Evolutionary conservation across 2,888 invertebrate genomes (phyloP).

Genomic region (Melinaea menophilus): DNA sequence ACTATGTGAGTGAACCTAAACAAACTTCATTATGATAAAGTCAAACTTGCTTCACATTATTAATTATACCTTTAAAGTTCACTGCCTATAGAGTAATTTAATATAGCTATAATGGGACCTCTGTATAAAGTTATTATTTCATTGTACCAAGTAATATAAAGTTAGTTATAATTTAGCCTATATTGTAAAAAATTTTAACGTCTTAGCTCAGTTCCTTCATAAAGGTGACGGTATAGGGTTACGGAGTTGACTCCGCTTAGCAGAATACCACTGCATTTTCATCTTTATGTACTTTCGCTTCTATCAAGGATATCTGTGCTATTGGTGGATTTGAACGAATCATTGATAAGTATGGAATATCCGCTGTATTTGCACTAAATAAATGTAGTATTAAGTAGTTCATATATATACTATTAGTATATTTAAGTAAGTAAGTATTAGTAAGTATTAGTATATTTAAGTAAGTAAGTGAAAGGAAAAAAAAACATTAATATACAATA

Average conservation of each 20-base stretch:
- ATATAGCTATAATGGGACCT: background rate
- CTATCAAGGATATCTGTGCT: constrained; percentile 80
- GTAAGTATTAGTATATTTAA: too few relatives aligned
- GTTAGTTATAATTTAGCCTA: background rate
- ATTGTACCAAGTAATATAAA: too few relatives aligned
- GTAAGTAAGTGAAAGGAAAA: too few relatives aligned
- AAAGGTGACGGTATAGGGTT: constrained; percentile 85
- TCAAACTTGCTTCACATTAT: constrained; percentile 25
- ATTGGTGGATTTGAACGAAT: constrained; percentile 85
- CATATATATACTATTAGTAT: too few relatives aligned
- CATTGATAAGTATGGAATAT: background rate
- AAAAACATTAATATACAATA: too few relatives aligned
- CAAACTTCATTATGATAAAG: constrained; percentile 30
- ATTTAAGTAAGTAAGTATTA: too few relatives aligned
- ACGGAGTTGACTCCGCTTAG: constrained; percentile 87
- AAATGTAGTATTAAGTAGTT: too few relatives aligned
- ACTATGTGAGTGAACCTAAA: constrained; percentile 23
- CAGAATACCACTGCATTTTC: constrained; percentile 88
- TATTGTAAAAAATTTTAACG: background rate
- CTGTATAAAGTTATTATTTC: background rate
- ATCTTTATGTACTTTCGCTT: constrained; percentile 84
- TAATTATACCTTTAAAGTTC: constrained; percentile 29
- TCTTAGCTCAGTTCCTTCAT: constrained; percentile 85
- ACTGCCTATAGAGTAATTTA: background rate
- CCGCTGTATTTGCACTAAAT: too few relatives aligned